Evolutionary conservation across 2,888 invertebrate genomes (phyloP).

Genomic region (Thalpophila matura): DNA sequence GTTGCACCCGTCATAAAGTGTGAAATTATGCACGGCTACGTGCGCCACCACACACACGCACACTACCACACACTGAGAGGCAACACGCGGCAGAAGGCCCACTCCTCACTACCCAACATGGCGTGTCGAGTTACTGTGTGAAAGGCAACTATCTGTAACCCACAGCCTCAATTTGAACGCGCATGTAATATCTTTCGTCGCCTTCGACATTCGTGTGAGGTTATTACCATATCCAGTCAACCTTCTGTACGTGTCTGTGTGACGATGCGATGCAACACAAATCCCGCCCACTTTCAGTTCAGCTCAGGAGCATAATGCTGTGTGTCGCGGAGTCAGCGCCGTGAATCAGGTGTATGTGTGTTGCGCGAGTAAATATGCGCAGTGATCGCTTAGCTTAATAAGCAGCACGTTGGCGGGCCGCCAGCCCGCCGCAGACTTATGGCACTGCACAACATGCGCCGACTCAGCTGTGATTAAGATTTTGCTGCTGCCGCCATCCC

Average conservation of each 20-base stretch:
- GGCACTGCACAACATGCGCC: slow-evolving; percentile 67
- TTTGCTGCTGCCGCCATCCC: slow-evolving; percentile 62
- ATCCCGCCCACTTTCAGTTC: slow-evolving; percentile 17
- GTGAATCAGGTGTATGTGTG: slow-evolving; percentile 38
- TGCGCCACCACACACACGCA: not conserved
- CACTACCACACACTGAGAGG: not conserved
- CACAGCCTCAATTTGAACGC: not conserved
- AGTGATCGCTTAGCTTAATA: slow-evolving; percentile 76
- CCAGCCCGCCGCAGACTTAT: slow-evolving; percentile 63
- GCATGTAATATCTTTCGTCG: not conserved
- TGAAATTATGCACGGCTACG: slow-evolving; percentile 47
- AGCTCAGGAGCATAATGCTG: not conserved
- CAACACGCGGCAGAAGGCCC: not conserved
- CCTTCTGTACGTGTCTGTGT: not conserved
- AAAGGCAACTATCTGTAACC: not conserved
- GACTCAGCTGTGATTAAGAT: slow-evolving; percentile 78
- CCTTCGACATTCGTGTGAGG: too few relatives aligned
- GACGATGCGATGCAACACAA: slow-evolving; percentile 11
- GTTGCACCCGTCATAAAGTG: slow-evolving; percentile 57
- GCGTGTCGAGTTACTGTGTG: too few relatives aligned
- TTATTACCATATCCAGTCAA: not conserved
- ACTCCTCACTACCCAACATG: not conserved
- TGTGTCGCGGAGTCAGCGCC: slow-evolving; percentile 50
- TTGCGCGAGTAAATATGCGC: slow-evolving; percentile 64
- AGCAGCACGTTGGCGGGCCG: slow-evolving; percentile 64